Evolutionary conservation across 2,797 vertebrate genomes (phyloP).

Genomic region (Protonibea diacanthus): DNA sequence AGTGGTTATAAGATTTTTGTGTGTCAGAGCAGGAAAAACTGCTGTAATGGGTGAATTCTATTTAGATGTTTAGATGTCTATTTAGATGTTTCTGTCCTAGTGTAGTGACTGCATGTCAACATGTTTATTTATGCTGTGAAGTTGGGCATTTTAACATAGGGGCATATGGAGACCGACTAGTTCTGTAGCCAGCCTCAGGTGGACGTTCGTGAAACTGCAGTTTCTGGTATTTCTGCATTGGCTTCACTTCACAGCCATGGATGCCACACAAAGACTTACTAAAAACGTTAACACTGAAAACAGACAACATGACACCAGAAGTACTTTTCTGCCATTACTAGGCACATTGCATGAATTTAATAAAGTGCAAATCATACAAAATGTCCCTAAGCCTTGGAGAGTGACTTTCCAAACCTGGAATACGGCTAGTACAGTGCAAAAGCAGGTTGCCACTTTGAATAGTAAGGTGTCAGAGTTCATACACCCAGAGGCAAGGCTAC

Average conservation of each 20-base stretch:
- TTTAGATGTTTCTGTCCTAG: not conserved
- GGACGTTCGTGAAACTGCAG: no score
- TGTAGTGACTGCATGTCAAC: not conserved
- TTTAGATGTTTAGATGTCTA: not conserved
- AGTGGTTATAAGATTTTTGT: not conserved
- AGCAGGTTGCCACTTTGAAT: slow-evolving; percentile 58
- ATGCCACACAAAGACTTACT: not conserved
- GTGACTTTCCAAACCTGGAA: slow-evolving; percentile 46
- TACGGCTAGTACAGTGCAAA: slow-evolving; percentile 62
- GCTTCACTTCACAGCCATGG: no score
- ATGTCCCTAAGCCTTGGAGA: slow-evolving; percentile 60
- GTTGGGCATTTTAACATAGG: no score
- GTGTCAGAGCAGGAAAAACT: not conserved
- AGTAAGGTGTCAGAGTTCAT: slow-evolving; percentile 27
- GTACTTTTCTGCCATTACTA: slow-evolving; percentile 51
- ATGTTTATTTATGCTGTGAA: no score
- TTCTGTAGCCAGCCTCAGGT: no score
- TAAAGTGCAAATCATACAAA: slow-evolving; percentile 85
- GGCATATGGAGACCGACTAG: no score
- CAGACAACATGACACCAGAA: slow-evolving; percentile 52
- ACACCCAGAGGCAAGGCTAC: slow-evolving; percentile 56
- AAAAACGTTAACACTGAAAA: not conserved
- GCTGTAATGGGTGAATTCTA: not conserved
- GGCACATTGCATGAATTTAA: slow-evolving; percentile 82
- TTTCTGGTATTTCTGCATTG: no score